Conservation (phyloP, 2,888 invertebrate genomes). For the Phyllotreta striolata region DNA sequence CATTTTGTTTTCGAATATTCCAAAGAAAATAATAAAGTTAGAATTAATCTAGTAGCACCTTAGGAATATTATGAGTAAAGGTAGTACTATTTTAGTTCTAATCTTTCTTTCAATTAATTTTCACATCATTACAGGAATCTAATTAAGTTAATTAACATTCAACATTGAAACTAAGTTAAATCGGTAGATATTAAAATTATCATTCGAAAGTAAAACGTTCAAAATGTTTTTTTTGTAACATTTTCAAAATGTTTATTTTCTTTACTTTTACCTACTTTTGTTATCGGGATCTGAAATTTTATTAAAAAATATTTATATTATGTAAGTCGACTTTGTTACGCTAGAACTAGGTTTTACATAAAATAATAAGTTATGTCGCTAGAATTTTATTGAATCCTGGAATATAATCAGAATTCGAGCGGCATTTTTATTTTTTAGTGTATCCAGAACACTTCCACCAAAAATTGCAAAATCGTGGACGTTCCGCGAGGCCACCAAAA, state of each 20-base stretch:
- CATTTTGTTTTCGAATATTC: constrained; percentile 27
- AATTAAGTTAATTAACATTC: too few relatives aligned
- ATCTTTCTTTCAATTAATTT: too few relatives aligned
- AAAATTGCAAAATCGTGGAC: constrained; percentile 1
- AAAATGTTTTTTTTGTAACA: constrained; percentile 8
- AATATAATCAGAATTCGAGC: not conserved
- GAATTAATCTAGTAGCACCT: constrained; percentile 28
- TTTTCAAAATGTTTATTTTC: constrained; percentile 3
- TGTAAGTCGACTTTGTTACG: constrained; percentile 6
- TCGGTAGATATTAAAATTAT: too few relatives aligned
- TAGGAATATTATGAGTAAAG: constrained; percentile 3
- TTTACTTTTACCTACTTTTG: too few relatives aligned
- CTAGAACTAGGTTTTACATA: constrained; percentile 13
- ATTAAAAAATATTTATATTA: constrained; percentile 12
- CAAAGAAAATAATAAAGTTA: constrained; percentile 32
- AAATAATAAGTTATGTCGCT: constrained; percentile 13
- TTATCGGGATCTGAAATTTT: not conserved
- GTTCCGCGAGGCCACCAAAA: not conserved
- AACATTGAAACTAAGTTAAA: too few relatives aligned
- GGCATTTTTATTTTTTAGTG: constrained; percentile 6
- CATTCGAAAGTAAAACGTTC: too few relatives aligned
- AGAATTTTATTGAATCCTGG: constrained; percentile 1
- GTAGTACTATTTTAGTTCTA: too few relatives aligned
- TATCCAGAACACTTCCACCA: not conserved
- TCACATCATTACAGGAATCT: too few relatives aligned